Base-by-base conservation (phyloP, 64 coral and sea anemone species). In the Dendronephthya gigantea region DNA sequence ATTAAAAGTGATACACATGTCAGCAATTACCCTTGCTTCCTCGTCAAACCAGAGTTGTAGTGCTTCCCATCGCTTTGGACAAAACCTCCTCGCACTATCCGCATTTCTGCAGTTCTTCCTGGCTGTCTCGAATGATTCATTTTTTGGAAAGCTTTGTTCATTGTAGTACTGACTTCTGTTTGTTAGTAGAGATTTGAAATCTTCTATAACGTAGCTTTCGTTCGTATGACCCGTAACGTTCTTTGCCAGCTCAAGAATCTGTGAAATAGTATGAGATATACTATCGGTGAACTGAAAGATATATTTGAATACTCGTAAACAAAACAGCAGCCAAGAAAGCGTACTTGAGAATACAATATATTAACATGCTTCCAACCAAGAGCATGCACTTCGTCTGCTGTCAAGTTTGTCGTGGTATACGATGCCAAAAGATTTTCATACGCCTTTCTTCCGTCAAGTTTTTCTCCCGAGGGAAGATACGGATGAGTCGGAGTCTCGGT, bases 21-120 rank as follows among this genome's bases (percentile, higher is more conserved):
- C n/a, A n/a, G n/a, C n/a, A 48, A 92, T 83, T 22, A 84, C 87
- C 48, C 83, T 76, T 2, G 88, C 88, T 15, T 85, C 90, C 31
- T 70, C 83, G 40, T 96, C 90, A 41, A 96, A 58, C 93, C 93
- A 96, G 16, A 85, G 85, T 16, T 33, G 39, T 88, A 96, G 90
- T 1, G 89, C 48, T 25, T 86, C 83, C 76, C 86, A 88, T 39
- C 94, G 76, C 16, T 83, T 66, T 70, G 94, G 94, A 79, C 94
- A 96, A 76, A 84, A 65, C 40, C 68, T 48, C 47, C 62, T 49
- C 14, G 94, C 91, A 40, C 66, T 88, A 82, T 35, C 33, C 22
- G 9, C 32, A 74, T 65, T 90, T n/a, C 11, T 58, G 50, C 90
- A 92, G 16, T 70, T 81, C 36, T 85, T 32, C 16, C 83, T 49